Conservation (phyloP, 2,888 invertebrate species). For the Sinhomidia bicolor region DNA sequence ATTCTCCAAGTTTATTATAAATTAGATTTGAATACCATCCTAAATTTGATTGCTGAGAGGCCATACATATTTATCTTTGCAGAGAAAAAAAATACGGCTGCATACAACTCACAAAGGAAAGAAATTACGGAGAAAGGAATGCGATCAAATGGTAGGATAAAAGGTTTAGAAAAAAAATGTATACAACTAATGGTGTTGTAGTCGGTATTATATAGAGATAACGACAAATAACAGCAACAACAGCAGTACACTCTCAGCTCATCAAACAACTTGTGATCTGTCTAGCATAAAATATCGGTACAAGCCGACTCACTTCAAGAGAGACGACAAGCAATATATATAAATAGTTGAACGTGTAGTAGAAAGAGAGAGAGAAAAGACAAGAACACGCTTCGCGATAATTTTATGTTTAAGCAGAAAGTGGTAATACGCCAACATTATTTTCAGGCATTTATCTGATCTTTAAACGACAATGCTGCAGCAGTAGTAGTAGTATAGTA, state of each 20-base stretch:
- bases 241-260: slow-evolving; percentile 40
- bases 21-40: neutral
- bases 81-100: slow-evolving; percentile 18
- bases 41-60: neutral
- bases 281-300: slow-evolving; percentile 68
- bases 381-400: slow-evolving; percentile 51
- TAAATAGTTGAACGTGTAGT: slow-evolving; percentile 5
- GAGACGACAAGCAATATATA: slow-evolving; percentile 3
- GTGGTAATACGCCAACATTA: slow-evolving; percentile 35
- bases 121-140: slow-evolving; percentile 60
- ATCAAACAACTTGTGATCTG: slow-evolving; percentile 68
- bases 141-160: slow-evolving; percentile 69
- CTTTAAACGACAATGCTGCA: slow-evolving; percentile 6
- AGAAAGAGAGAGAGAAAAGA: slow-evolving; percentile 14
- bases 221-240: no score
- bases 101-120: slow-evolving; percentile 49
- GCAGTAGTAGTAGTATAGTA: slow-evolving; percentile 6
- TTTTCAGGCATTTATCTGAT: slow-evolving; percentile 46
- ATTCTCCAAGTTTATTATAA: neutral
- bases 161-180: slow-evolving; percentile 28
- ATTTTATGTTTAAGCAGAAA: slow-evolving; percentile 42
- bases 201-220: slow-evolving; percentile 54
- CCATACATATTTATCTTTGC: slow-evolving; percentile 48
- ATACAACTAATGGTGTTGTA: slow-evolving; percentile 53
- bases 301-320: slow-evolving; percentile 56